A percentile compares a stretch with the other conserved stretches of the same genome.
Evolutionary conservation across 2,797 vertebrate species (phyloP).

Genomic region (Epinephelus coioides): DNA sequence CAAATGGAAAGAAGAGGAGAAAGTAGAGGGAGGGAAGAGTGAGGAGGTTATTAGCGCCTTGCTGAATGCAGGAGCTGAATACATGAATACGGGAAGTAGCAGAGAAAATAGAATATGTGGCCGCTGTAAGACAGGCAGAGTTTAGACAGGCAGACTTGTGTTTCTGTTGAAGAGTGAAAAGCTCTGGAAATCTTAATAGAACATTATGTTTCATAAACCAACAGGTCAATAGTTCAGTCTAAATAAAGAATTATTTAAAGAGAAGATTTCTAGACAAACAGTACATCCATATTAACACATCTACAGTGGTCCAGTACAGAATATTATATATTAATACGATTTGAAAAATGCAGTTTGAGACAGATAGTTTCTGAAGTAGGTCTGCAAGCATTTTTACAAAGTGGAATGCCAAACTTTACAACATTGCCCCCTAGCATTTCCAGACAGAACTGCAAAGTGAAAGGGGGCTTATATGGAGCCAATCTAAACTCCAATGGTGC

Average conservation of each 20-base stretch:
- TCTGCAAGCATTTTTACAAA: too few species aligned
- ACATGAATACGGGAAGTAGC: conserved; percentile 64
- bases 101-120: conserved; percentile 45
- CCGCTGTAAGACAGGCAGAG: conserved; percentile 23
- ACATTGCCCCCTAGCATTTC: too few species aligned
- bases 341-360: too few species aligned
- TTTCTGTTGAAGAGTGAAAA: conserved; percentile 40
- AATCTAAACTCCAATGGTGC: too few species aligned
- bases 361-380: too few species aligned
- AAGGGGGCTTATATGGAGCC: too few species aligned
- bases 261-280: not conserved
- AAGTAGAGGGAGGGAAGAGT: conserved; percentile 48
- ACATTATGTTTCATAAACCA: conserved; percentile 4
- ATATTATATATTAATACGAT: too few species aligned
- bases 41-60: conserved; percentile 68
- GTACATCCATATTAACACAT: not conserved
- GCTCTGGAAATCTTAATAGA: not conserved
- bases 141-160: conserved; percentile 39
- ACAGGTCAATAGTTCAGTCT: conserved; percentile 21
- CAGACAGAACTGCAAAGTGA: too few species aligned
- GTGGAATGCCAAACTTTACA: too few species aligned
- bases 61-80: conserved; percentile 64
- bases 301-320: not conserved
- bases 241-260: not conserved
- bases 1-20: conserved; percentile 50